Evolutionary conservation across 2,797 vertebrate genomes (phyloP).

Genomic region (Coreius guichenoti): DNA sequence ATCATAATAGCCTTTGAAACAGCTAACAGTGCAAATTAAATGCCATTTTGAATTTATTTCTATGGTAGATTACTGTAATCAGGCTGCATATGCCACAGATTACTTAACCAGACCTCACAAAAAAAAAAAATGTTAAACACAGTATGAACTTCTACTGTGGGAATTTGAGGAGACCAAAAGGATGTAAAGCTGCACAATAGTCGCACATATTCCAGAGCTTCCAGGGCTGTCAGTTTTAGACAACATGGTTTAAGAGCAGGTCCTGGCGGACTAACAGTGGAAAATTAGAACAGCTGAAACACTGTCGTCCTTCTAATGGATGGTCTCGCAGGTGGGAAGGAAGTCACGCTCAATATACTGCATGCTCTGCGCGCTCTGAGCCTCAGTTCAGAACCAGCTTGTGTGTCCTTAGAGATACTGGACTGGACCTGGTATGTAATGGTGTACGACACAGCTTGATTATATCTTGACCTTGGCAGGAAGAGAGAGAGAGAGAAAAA

Average conservation of each 20-base stretch:
- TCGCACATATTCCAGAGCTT: conserved; percentile 43
- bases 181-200: conserved; percentile 8
- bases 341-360: conserved; percentile 44
- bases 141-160: conserved; percentile 29
- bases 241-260: conserved; percentile 25
- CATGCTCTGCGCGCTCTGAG: background rate
- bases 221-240: conserved; percentile 33
- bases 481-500: background rate
- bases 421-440: background rate
- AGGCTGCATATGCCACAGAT: background rate
- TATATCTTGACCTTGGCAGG: conserved; percentile 3
- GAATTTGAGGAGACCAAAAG: conserved; percentile 32
- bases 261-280: conserved; percentile 24
- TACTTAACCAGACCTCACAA: background rate
- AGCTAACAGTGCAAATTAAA: background rate
- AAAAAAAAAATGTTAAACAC: background rate
- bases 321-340: conserved; percentile 37
- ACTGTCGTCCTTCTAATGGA: conserved; percentile 36
- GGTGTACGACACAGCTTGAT: conserved; percentile 19
- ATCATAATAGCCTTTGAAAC: background rate
- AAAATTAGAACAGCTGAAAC: conserved; percentile 48
- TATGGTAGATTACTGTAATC: background rate
- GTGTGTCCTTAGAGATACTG: background rate
- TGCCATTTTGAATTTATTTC: background rate
- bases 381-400: conserved; percentile 21